Percentiles rank a stretch among this genome's conserved stretches.
Evolutionary conservation across 2,113 vertebrate species (phyloP).

Genomic region (Pyrgilauda ruficollis): DNA sequence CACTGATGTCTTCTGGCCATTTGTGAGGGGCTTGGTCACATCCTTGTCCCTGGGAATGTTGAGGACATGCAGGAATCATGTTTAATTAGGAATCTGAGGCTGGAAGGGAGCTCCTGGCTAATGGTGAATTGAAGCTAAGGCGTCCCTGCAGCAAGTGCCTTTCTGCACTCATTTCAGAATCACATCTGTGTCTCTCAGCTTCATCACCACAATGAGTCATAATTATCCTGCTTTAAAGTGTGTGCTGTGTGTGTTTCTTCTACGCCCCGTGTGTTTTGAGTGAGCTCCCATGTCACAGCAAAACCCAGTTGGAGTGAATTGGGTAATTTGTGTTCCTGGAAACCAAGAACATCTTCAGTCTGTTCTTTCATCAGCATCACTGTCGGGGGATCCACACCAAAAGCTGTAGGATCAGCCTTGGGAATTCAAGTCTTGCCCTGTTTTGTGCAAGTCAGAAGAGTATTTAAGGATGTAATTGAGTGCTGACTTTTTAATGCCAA

Average conservation of each 20-base stretch:
- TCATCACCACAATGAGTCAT: not conserved
- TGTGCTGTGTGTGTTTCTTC: not conserved
- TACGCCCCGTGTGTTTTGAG: accelerated
- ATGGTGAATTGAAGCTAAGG: accelerated
- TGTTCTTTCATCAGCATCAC: not conserved
- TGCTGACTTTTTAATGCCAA: not conserved
- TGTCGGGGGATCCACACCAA: not conserved
- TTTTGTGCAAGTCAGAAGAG: not conserved
- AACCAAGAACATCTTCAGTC: not conserved
- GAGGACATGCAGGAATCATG: not conserved
- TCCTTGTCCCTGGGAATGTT: not conserved
- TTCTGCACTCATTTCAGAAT: not conserved
- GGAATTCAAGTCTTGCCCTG: not conserved
- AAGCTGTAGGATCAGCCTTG: not conserved
- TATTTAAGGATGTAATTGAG: not conserved
- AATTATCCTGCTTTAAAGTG: not conserved
- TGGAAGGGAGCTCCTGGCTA: not conserved
- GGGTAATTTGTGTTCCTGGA: not conserved
- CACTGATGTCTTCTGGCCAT: not conserved
- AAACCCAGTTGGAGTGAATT: not conserved
- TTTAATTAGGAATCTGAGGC: not conserved
- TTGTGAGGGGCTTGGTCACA: not conserved
- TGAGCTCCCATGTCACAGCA: not conserved
- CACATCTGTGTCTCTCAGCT: not conserved
- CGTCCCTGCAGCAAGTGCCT: not conserved